These are phyloP conservation scores for Eustalomyia histrio DNA, from an alignment of 2,888 invertebrate species.

Conservation along the genomic window DNA sequence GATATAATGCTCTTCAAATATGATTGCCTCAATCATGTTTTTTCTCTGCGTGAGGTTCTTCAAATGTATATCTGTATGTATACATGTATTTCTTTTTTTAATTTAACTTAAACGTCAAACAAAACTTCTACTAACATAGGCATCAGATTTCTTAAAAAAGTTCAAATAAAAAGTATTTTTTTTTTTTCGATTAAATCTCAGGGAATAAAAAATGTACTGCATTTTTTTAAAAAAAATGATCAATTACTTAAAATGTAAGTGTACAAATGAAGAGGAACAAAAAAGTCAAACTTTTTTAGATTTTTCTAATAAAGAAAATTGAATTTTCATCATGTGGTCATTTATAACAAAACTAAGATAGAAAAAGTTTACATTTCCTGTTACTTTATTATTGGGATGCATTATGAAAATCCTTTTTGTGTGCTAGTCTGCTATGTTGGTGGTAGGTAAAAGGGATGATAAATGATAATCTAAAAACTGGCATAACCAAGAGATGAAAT, in stretches of 20 bases:
- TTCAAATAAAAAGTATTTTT: neutral
- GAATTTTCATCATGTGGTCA: constrained; percentile 77
- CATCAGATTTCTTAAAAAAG: no score
- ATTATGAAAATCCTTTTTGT: constrained; percentile 53
- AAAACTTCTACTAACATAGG: no score
- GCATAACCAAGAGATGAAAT: neutral
- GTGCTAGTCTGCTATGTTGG: neutral
- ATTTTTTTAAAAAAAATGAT: constrained; percentile 40
- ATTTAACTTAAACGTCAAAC: no score
- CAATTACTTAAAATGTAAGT: constrained; percentile 54
- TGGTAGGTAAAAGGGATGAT: neutral
- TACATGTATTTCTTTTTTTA: no score
- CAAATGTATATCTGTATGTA: no score
- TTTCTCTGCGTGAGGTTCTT: no score
- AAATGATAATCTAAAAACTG: neutral
- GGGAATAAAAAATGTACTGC: neutral
- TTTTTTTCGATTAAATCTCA: neutral
- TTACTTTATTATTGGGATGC: constrained; percentile 51
- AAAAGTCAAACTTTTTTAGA: neutral
- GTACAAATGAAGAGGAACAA: neutral
- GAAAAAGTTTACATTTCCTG: constrained; percentile 55
- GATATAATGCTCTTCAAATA: no score
- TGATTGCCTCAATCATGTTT: no score
- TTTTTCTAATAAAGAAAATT: constrained; percentile 75
- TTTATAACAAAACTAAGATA: constrained; percentile 57